Evolutionary conservation across 2,797 vertebrate species (phyloP), one percentile per base, ranked within the genome.

Genomic region (Serranus cabrilla): DNA sequence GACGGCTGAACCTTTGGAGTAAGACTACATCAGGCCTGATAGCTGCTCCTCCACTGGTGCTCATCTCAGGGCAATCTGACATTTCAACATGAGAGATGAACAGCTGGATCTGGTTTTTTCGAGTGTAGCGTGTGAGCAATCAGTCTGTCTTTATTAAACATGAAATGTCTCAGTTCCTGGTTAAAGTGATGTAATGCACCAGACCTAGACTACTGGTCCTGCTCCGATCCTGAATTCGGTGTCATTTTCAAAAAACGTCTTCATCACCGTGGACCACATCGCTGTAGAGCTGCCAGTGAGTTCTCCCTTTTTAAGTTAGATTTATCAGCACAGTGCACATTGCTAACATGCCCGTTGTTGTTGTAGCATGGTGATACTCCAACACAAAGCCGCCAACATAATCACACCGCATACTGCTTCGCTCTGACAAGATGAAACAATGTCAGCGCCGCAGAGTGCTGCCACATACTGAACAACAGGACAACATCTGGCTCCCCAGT

Each of bases 1-100:
- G 87, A 90, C 67, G 64, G 83, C 51, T 59, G 64, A 88, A 87
- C 82, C 85, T 81, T 88, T 64, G 71, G 81, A 77, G 81, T 70
- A 87, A 84, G 85, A 71, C 74, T 56, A 67, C 83, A 88, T 86
- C 77, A 76, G 80, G 74, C 77, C 82, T 63, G 83, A 79, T 83
- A 46, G 69, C 74, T 81, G 74, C 63, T 76, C 42, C 31, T 80
- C 61, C 66, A 52, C 81, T 63, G 78, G 76, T 80, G 73, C 65
- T 86, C 57, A 18, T 81, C 72, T 84, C 59, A 49, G 71, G 67
- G 60, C 75, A 82, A 80, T 86, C 74, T 83, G 80, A 87, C 71
- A 75, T 86, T 85, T 87, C 23, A 74, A 69, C 83, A 80, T 70
- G 74, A 83, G 69, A 70, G 51, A 54, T 31, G 49, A 85, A 85